A percentile compares a stretch with the other conserved stretches of the same genome.
These are phyloP conservation scores for Mustela lutreola DNA, from an alignment of 2,113 vertebrate genomes.

Conservation along the genomic window DNA sequence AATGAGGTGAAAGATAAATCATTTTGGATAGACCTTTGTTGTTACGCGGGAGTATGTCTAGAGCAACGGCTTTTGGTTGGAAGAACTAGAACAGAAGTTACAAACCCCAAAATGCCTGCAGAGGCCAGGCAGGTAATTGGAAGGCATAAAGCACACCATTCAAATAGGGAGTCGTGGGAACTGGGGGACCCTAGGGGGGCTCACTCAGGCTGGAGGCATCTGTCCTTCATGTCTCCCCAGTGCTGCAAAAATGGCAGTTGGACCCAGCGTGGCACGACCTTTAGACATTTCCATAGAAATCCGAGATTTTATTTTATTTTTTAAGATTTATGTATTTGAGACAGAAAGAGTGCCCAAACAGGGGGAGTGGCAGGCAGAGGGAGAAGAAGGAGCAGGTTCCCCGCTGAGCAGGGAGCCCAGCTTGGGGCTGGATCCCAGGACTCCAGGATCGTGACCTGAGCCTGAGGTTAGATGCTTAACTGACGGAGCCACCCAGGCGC, in stretches of 20 bases:
- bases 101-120: neutral
- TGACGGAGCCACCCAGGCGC: neutral
- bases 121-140: neutral
- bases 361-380: too few species aligned
- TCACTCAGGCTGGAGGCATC: rapidly evolving
- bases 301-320: neutral
- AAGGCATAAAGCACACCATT: too few species aligned
- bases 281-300: neutral
- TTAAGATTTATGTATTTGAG: too few species aligned
- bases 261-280: neutral
- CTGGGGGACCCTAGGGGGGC: neutral
- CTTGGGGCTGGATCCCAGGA: too few species aligned
- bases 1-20: neutral
- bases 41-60: neutral
- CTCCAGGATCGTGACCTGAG: too few species aligned
- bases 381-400: too few species aligned
- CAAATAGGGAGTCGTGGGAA: neutral
- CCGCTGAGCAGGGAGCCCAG: too few species aligned
- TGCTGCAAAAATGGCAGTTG: neutral
- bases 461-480: neutral
- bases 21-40: neutral
- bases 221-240: rapidly evolving
- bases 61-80: neutral
- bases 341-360: too few species aligned
- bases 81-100: neutral